Evolutionary conservation across 2,888 invertebrate species (phyloP).

Genomic region (Carpatolechia fugitivella): DNA sequence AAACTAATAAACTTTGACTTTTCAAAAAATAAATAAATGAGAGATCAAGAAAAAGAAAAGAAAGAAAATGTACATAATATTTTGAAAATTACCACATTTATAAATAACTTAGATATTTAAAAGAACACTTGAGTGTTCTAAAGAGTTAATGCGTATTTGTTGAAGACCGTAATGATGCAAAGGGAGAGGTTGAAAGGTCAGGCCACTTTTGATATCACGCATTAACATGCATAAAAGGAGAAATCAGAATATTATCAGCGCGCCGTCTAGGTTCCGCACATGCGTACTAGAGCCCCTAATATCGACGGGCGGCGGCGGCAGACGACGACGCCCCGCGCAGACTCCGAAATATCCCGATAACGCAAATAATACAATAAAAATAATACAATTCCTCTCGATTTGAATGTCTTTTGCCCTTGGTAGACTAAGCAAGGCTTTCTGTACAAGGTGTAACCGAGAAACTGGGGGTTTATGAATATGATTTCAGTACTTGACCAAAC

Average conservation of each 20-base stretch:
- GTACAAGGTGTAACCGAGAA: neutral
- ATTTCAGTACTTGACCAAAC: too few species aligned
- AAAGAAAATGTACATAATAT: too few species aligned
- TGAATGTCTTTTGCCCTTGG: conserved; percentile 51
- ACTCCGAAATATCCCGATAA: conserved; percentile 50
- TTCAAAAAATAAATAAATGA: too few species aligned
- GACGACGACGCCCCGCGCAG: conserved; percentile 49
- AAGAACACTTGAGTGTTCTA: too few species aligned
- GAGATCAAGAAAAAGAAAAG: too few species aligned
- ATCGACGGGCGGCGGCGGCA: conserved; percentile 54
- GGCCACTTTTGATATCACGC: conserved; percentile 55
- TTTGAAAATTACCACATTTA: too few species aligned
- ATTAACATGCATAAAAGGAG: conserved; percentile 71
- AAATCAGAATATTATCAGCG: conserved; percentile 70
- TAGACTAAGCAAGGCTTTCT: conserved; percentile 22
- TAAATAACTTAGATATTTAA: too few species aligned
- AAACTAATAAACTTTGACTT: too few species aligned
- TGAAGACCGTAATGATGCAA: conserved; percentile 37
- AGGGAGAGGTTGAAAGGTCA: conserved; percentile 44
- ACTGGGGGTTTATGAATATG: too few species aligned
- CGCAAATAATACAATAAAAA: conserved; percentile 73
- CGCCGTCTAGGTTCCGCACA: conserved; percentile 57
- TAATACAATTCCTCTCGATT: conserved; percentile 63
- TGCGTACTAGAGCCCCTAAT: conserved; percentile 52
- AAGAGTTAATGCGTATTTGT: conserved; percentile 31